Conservation (phyloP, 2,113 vertebrate species). For the Corvus cornix region DNA sequence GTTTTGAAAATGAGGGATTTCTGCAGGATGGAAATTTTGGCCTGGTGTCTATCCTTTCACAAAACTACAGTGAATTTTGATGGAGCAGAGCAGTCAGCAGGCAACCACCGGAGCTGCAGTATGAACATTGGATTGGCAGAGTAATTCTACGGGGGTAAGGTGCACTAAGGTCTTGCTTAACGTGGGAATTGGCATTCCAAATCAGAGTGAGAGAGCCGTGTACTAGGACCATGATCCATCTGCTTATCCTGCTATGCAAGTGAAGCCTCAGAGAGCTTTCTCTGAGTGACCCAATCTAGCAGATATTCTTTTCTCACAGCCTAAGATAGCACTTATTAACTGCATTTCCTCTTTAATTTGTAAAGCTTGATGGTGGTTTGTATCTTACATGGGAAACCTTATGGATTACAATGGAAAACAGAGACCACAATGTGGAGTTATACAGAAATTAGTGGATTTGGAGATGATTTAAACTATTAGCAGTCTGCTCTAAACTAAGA, state of each 20-base stretch:
- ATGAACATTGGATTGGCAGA: not conserved
- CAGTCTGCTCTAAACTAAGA: not conserved
- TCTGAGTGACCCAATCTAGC: not conserved
- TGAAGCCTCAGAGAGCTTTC: not conserved
- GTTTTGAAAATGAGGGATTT: not conserved
- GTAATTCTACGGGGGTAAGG: not conserved
- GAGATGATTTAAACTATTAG: slow-evolving; percentile 8
- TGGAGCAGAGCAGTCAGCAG: not conserved
- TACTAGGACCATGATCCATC: not conserved
- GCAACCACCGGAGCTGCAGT: not conserved
- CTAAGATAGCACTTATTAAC: not conserved
- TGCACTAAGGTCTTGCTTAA: not conserved
- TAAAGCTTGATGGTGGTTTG: not conserved
- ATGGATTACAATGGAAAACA: not conserved
- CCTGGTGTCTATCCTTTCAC: not conserved
- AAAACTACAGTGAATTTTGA: not conserved
- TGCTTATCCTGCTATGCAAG: not conserved
- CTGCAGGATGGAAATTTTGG: not conserved
- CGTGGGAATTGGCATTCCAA: not conserved
- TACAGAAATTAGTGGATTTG: not conserved
- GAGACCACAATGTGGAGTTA: not conserved
- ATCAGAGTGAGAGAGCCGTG: not conserved
- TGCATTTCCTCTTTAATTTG: not conserved
- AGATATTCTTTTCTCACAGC: not conserved
- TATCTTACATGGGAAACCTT: not conserved